phyloP scores from a whole-genome alignment of 2,888 invertebrate genomes.

The Meteorus colon region DNA sequence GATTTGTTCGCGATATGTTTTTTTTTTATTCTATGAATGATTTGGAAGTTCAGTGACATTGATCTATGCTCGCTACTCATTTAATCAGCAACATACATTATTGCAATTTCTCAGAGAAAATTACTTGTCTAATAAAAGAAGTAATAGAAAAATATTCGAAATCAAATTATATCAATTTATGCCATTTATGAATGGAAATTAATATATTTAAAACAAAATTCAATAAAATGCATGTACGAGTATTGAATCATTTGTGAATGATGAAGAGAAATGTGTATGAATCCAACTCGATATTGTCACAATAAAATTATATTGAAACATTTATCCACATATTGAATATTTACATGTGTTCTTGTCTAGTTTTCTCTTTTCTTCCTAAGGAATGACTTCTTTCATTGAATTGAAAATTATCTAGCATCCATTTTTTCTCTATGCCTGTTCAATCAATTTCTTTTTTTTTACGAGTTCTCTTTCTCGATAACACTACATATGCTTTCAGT shows the following conservation, averaged over 20 bases:
- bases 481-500: slow-evolving; percentile 70
- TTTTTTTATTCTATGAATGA: slow-evolving; percentile 2
- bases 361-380: slow-evolving; percentile 19
- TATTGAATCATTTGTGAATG: slow-evolving; percentile 6
- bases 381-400: slow-evolving; percentile 29
- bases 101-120: not conserved
- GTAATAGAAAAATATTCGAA: not conserved
- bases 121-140: not conserved
- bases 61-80: not conserved
- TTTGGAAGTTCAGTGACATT: slow-evolving; percentile 5
- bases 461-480: slow-evolving; percentile 53
- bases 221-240: slow-evolving; percentile 19
- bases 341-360: not conserved
- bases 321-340: slow-evolving; percentile 10
- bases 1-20: slow-evolving; percentile 26
- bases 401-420: not conserved
- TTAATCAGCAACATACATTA: slow-evolving; percentile 1
- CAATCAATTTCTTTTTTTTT: slow-evolving; percentile 15
- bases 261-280: slow-evolving; percentile 7
- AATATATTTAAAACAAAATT: not conserved
- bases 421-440: not conserved
- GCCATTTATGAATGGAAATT: not conserved
- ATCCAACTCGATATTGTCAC: slow-evolving; percentile 11
- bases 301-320: slow-evolving; percentile 11
- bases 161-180: not conserved